phyloP scores from a whole-genome alignment of 2,113 vertebrate species.

The Leuciscus idus region DNA sequence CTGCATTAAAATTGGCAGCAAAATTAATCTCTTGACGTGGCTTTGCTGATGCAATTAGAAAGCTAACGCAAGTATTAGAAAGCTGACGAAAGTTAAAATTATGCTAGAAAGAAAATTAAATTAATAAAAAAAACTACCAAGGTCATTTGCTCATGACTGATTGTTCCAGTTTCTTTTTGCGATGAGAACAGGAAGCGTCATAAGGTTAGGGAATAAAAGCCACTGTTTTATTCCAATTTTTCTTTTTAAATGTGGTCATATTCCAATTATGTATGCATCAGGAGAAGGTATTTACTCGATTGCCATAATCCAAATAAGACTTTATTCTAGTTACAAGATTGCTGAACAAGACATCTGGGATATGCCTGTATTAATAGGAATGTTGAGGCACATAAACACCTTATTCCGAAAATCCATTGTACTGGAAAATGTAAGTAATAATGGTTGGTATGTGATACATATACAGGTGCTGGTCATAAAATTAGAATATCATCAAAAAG shows the following conservation, averaged over 20 bases:
- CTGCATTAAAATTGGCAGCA: constrained; percentile 51
- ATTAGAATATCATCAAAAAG: no score
- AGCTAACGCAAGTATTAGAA: constrained; percentile 4
- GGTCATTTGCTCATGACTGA: background rate
- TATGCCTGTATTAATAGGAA: background rate
- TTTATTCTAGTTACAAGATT: background rate
- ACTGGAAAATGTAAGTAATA: background rate
- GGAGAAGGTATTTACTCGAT: background rate
- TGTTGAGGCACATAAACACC: background rate
- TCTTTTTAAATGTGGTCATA: background rate
- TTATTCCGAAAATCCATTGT: background rate
- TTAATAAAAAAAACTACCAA: background rate
- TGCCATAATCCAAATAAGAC: background rate
- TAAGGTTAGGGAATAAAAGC: background rate
- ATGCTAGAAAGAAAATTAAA: constrained; percentile 11
- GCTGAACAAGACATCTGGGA: background rate
- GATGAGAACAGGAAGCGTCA: background rate
- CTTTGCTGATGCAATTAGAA: constrained; percentile 53
- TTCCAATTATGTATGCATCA: background rate
- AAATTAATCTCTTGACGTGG: constrained; percentile 50
- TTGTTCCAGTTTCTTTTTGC: background rate
- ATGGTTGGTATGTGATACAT: background rate
- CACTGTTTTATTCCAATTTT: background rate
- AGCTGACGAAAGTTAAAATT: background rate
- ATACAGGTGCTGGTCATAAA: no score